Evolutionary conservation across 2,888 invertebrate species (phyloP), one percentile per base, ranked within the genome.

Genomic region (Rotaria sp.): DNA sequence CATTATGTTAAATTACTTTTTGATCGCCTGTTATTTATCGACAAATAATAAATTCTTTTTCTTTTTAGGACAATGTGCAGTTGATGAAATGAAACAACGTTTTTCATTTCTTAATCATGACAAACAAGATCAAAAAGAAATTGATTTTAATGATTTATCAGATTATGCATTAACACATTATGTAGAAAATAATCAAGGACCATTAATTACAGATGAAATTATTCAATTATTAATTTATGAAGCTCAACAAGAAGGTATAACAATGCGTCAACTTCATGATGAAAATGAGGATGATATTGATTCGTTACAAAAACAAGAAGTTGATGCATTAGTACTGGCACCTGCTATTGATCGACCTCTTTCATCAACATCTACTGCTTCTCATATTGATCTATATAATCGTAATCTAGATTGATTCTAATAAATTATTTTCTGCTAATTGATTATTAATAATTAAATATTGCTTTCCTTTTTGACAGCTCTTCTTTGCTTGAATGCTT

Each of bases 191-290:
- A 80, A 15, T 11, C 80, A 15, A 45, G 80, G 45, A n/a, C 80
- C 80, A 80, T n/a, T 80, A 15, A 80, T 80, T 26, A 80, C 80
- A 10, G 80, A 80, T 45, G 80, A 80, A 3, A 80, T 80, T 45
- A 80, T 80, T 80, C 80, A 80, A 80, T 80, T 41, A 45, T 80
- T 80, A n/a, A 41, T 80, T 45, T 13, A 80, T n/a, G 80, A 80
- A 45, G 80, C 80, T 2, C 41, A 45, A 80, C 45, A 80, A 45
- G 80, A 80, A 80, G 80, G 80, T 26, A 80, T 80, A 45, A 45
- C 2, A 26, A 80, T 80, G 45, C 24, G 45, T 3, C 26, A 80
- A 45, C 45, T 35, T 21, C 0, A 38, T 38, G 38, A 38, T 74
- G 74, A n/a, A 45, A 21, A 80, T n/a, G 80, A n/a, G 15, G 45